Conservation (phyloP, 2,797 vertebrate species). For the Cryptoprocta ferox region DNA sequence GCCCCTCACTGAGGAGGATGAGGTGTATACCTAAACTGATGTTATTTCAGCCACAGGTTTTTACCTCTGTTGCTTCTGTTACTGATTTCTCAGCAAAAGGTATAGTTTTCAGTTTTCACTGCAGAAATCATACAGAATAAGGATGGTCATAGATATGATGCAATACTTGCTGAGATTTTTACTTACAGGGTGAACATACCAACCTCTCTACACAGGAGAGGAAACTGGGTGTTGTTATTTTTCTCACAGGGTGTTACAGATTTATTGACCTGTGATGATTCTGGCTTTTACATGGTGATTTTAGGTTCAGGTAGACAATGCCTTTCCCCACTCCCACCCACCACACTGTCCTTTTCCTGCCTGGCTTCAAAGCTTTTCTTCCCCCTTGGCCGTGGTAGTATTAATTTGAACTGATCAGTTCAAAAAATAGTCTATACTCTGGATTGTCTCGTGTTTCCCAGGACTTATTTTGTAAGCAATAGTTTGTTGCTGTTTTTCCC, state of each 20-base stretch:
- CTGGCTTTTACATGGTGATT: neutral
- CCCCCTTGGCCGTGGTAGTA: neutral
- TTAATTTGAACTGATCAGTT: neutral
- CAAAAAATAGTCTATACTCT: neutral
- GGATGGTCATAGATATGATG: neutral
- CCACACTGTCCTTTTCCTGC: neutral
- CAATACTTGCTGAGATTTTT: neutral
- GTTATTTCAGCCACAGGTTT: neutral
- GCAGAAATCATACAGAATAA: neutral
- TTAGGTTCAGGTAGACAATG: neutral
- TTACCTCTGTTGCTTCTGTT: neutral
- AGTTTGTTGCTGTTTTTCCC: neutral
- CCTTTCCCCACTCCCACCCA: neutral
- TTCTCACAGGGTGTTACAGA: neutral
- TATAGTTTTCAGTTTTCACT: neutral
- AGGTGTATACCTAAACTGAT: neutral
- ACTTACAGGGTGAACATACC: neutral
- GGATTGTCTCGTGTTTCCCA: neutral
- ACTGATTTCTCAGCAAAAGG: neutral
- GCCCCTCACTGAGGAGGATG: rapidly evolving
- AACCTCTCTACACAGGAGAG: neutral
- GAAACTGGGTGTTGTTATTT: neutral
- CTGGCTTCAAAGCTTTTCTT: neutral
- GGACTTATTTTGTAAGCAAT: neutral
- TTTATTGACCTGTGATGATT: neutral